Evolutionary conservation across 2,797 vertebrate species (phyloP), one percentile per base, ranked within the genome.

Genomic region (Fistularia tabacaria): DNA sequence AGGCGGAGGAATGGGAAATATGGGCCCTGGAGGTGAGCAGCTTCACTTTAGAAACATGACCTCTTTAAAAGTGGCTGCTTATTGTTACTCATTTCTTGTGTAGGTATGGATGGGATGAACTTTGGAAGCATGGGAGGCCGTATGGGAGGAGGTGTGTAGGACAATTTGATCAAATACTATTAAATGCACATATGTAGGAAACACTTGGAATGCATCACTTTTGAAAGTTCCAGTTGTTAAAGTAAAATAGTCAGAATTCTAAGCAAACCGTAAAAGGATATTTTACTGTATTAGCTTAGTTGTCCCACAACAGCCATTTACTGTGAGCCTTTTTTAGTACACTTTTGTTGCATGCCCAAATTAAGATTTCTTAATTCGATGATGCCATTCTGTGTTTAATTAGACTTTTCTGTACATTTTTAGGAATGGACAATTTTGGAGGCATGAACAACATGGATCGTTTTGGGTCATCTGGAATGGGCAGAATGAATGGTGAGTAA

Each of bases 61-160:
- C 36, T 6, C 0, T 11, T 1, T n/a, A 1, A 8, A 42, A 4
- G 36, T 6, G 0, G 12, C 48, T 8, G 6, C 49, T 80, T 7
- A 76, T 38, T 7, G 7, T 42, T 8, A n/a, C 6, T 37, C 0
- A 41, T 77, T 1, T 87, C 68, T 59, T 67, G 87, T 88, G 64
- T 83, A 98, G 96, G 94, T 84, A 95, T 98, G 92, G 95, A 98
- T 88, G 93, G 93, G 84, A 94, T 98, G 93, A 92, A 93, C 78
- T 98, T 94, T 84, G 92, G 93, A 81, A 89, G 87, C 81, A 95
- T 97, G 93, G 95, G 86, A 47, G 82, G 94, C 83, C 94, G 96
- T 77, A 96, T 98, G 91, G 95, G 94, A 91, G 95, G 93, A 91
- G 96, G 96, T 96, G 92, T 85, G 80, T 84, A 48, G 25, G 8